phyloP scores from a whole-genome alignment of 2,888 invertebrate genomes.

The Drosophila fulvimacula region DNA sequence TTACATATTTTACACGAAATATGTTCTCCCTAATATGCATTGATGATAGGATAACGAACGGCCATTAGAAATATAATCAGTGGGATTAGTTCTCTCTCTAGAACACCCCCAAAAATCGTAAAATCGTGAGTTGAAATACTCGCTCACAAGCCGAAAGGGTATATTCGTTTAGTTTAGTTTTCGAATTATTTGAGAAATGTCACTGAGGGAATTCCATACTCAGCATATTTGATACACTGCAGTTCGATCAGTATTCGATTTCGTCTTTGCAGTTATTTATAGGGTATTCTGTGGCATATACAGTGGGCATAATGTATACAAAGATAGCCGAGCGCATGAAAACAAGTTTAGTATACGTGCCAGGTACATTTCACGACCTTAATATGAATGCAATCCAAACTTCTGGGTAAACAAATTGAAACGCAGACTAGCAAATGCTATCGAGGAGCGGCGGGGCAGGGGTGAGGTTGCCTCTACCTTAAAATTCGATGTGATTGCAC shows the following conservation, averaged over 20 bases:
- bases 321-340: neutral
- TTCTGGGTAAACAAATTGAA: slow-evolving; percentile 5
- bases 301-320: neutral
- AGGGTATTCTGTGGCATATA: slow-evolving; percentile 4
- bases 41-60: neutral
- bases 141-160: neutral
- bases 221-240: neutral
- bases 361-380: neutral
- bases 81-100: neutral
- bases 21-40: neutral
- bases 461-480: neutral
- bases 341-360: slow-evolving; percentile 4
- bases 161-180: neutral
- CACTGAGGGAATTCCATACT: neutral
- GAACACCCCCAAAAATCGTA: neutral
- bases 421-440: neutral
- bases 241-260: neutral
- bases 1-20: neutral
- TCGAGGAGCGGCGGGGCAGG: neutral
- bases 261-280: neutral
- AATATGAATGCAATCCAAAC: slow-evolving; percentile 1
- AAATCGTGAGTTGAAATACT: neutral
- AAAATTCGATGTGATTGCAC: slow-evolving; percentile 26
- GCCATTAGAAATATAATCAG: neutral
- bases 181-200: neutral